Evolutionary conservation across 2,797 vertebrate species (phyloP).

Genomic region (Cossypha niveicapilla): DNA sequence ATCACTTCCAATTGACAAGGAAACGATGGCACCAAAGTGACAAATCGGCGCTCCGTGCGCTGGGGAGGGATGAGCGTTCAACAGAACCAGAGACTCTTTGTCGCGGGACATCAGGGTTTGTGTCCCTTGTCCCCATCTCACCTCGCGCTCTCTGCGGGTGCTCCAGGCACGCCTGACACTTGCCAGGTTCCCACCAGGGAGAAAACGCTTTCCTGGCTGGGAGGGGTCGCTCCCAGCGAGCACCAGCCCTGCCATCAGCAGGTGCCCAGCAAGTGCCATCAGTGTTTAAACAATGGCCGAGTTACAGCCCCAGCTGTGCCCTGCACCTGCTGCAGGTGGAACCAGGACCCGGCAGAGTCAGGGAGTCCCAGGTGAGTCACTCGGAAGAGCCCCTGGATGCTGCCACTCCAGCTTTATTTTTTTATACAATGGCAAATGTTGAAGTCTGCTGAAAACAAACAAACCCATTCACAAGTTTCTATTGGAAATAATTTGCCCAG

Average conservation of each 20-base stretch:
- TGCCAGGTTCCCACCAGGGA: fast-evolving
- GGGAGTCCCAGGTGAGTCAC: fast-evolving
- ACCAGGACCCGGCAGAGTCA: neutral
- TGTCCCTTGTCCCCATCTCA: too few relatives aligned
- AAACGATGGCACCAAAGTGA: fast-evolving
- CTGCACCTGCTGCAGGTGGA: neutral
- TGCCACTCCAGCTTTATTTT: fast-evolving
- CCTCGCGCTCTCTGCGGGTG: fast-evolving
- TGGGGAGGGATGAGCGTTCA: neutral
- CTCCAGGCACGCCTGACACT: neutral
- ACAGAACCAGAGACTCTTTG: fast-evolving
- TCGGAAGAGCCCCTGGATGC: neutral
- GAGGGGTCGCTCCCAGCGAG: fast-evolving
- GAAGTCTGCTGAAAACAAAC: neutral
- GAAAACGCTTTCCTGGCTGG: fast-evolving
- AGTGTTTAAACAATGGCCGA: fast-evolving
- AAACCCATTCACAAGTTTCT: neutral
- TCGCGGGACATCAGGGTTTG: fast-evolving
- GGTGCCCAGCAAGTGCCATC: too few relatives aligned
- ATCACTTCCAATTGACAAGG: neutral
- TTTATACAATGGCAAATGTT: neutral
- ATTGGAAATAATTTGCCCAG: neutral
- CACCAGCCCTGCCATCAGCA: fast-evolving
- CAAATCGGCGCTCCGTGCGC: fast-evolving
- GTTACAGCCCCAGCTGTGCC: fast-evolving